Conservation (phyloP, 1,140 invertebrate species). For the Dendroctonus valens region DNA sequence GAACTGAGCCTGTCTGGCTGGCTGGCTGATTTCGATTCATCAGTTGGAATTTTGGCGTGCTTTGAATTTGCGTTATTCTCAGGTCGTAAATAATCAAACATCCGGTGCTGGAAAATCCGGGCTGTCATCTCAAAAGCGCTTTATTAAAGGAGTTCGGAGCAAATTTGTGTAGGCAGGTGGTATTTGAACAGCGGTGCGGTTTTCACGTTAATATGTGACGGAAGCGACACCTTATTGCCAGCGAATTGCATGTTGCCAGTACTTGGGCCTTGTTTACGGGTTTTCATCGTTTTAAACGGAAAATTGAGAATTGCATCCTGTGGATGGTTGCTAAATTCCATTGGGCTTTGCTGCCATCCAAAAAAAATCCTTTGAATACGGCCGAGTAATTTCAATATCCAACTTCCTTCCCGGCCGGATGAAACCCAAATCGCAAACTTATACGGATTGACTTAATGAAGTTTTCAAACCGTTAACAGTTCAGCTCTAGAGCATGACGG, state of each 20-base stretch:
- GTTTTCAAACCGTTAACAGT: conserved; percentile 4
- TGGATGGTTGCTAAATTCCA: too few relatives aligned
- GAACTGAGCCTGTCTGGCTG: too few relatives aligned
- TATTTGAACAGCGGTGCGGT: conserved; percentile 23
- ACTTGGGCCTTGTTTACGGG: conserved; percentile 7
- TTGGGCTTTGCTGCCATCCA: too few relatives aligned
- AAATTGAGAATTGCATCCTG: too few relatives aligned
- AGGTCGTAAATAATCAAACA: conserved; percentile 12
- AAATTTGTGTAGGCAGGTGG: conserved; percentile 24
- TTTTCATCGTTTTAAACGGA: not conserved
- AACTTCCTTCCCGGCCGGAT: too few relatives aligned
- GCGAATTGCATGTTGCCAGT: conserved; percentile 15
- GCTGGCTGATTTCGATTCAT: too few relatives aligned
- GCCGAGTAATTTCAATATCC: too few relatives aligned
- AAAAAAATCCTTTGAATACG: too few relatives aligned
- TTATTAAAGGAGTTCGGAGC: conserved; percentile 16
- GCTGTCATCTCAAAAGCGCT: conserved; percentile 17
- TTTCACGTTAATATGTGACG: conserved; percentile 16
- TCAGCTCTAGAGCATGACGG: conserved; percentile 5
- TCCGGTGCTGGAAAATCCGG: conserved; percentile 7
- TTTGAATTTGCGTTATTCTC: not conserved
- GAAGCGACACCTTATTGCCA: conserved; percentile 18
- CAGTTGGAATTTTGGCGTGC: not conserved
- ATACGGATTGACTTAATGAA: too few relatives aligned
- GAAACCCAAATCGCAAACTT: too few relatives aligned